Evolutionary conservation across 2,797 vertebrate genomes (phyloP).

Genomic region (Cuniculus paca): DNA sequence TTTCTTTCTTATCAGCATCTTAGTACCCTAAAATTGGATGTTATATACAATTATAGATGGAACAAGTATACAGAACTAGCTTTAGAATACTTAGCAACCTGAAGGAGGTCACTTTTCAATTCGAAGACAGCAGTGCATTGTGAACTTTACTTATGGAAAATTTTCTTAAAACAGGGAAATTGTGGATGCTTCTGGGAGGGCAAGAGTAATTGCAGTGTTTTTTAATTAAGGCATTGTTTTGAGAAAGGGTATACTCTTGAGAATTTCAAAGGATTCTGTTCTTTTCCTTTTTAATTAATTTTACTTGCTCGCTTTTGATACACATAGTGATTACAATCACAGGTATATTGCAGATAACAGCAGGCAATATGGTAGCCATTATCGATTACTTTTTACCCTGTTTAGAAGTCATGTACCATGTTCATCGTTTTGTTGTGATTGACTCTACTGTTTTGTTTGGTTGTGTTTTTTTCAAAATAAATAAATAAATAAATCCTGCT

Average conservation of each 20-base stretch:
- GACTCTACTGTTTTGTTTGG: no score
- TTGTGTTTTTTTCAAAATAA: no score
- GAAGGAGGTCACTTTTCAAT: not conserved
- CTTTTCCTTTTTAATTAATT: not conserved
- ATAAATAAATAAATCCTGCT: no score
- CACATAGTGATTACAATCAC: not conserved
- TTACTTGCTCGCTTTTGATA: not conserved
- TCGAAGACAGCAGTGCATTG: not conserved
- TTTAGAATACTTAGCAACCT: conserved; percentile 6
- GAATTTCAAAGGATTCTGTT: not conserved
- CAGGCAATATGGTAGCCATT: no score
- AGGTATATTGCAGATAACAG: no score
- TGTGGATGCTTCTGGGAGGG: not conserved
- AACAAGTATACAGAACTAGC: not conserved
- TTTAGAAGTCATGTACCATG: no score
- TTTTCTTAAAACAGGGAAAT: not conserved
- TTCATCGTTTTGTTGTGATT: no score
- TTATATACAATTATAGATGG: not conserved
- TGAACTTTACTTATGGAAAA: not conserved
- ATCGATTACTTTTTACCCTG: no score
- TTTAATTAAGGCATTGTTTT: not conserved
- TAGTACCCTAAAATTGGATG: not conserved
- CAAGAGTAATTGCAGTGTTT: not conserved
- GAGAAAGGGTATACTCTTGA: not conserved
- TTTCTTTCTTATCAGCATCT: not conserved